These are phyloP conservation scores for Oenanthe oenanthe DNA, from an alignment of 2,113 vertebrate species.

Conservation along the genomic window DNA sequence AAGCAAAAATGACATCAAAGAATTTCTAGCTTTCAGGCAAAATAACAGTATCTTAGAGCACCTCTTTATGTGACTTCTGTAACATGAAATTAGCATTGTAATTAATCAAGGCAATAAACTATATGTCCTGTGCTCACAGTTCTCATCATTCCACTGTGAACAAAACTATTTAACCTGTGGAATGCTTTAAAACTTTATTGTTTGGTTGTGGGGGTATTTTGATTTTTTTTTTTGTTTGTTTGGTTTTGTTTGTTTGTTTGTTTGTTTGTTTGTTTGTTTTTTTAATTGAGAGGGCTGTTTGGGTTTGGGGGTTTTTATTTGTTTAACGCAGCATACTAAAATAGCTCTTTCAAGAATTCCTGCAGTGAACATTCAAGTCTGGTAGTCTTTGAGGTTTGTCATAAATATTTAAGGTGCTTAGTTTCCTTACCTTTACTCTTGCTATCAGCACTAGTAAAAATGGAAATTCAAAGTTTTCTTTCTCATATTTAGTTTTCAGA, in stretches of 20 bases:
- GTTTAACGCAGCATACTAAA: neutral
- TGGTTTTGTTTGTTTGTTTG: neutral
- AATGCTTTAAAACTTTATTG: neutral
- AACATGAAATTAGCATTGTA: neutral
- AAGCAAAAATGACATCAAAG: neutral
- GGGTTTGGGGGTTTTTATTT: neutral
- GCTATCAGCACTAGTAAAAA: neutral
- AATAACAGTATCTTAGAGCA: neutral
- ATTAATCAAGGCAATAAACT: neutral
- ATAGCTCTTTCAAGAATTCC: neutral
- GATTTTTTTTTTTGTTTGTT: accelerated
- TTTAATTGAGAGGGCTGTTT: neutral
- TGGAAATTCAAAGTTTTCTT: neutral
- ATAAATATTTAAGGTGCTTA: neutral
- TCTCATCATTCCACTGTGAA: neutral
- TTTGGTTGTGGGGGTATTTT: neutral
- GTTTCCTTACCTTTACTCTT: neutral
- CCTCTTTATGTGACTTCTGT: neutral
- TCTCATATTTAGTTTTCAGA: neutral
- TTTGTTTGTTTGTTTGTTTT: neutral
- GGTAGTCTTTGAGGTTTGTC: neutral
- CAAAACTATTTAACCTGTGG: neutral
- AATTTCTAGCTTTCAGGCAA: neutral
- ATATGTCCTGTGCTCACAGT: neutral
- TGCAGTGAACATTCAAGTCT: neutral